Evolutionary conservation across 2,888 invertebrate genomes (phyloP).

Genomic region (Choristoneura rosaceana): DNA sequence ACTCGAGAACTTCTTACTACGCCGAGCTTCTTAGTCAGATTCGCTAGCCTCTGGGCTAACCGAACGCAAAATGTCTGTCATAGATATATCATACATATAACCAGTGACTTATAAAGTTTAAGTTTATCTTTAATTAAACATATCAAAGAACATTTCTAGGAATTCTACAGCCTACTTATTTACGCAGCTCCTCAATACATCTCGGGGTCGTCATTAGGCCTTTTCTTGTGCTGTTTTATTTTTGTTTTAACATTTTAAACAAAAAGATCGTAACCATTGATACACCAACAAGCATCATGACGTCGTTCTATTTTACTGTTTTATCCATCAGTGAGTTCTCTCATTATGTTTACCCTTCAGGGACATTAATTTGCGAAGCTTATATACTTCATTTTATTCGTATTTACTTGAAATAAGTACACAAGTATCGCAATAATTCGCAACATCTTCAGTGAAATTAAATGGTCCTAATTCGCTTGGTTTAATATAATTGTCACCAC

Average conservation of each 20-base stretch:
- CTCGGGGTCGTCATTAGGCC: conserved; percentile 28
- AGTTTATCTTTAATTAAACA: background rate
- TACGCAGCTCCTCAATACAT: conserved; percentile 16
- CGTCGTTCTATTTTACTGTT: conserved; percentile 3
- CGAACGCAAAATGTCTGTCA: too few relatives aligned
- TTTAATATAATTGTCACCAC: conserved; percentile 55
- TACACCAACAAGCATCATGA: conserved; percentile 1
- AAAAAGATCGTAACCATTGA: conserved; percentile 9
- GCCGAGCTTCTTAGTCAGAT: too few relatives aligned
- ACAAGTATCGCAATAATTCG: conserved; percentile 32
- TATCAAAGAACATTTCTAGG: conserved; percentile 9
- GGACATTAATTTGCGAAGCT: background rate
- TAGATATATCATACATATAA: too few relatives aligned
- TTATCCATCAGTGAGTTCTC: background rate
- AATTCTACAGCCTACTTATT: conserved; percentile 1
- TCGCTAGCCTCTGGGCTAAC: too few relatives aligned
- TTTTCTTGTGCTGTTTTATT: conserved; percentile 15
- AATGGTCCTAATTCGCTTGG: conserved; percentile 46
- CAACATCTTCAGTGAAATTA: conserved; percentile 43
- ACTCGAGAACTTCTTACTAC: too few relatives aligned
- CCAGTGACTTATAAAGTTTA: too few relatives aligned
- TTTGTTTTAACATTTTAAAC: conserved; percentile 14
- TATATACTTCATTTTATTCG: conserved; percentile 1
- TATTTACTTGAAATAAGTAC: conserved; percentile 7
- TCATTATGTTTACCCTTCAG: background rate